These are phyloP conservation scores for Ceryle rudis DNA, from an alignment of 2,797 vertebrate species.

Conservation along the genomic window DNA sequence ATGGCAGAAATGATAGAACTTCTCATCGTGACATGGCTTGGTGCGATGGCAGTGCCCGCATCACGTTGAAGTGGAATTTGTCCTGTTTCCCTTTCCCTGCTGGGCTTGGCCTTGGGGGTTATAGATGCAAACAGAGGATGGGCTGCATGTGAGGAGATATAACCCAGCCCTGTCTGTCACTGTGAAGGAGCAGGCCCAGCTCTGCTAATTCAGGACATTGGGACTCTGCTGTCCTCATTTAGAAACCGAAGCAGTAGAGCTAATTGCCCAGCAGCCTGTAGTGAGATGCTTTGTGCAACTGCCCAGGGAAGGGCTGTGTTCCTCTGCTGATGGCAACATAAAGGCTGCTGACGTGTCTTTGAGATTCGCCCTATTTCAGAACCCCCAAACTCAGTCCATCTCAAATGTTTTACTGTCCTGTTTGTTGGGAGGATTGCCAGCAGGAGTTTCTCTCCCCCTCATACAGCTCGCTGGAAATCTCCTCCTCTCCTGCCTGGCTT, in stretches of 20 bases:
- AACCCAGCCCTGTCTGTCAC: background rate
- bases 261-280: background rate
- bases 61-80: background rate
- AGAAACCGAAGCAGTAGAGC: background rate
- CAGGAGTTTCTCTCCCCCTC: background rate
- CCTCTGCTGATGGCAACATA: accelerated
- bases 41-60: background rate
- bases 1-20: background rate
- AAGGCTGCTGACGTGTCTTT: background rate
- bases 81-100: background rate
- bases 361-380: background rate
- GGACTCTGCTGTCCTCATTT: background rate
- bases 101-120: background rate
- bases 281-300: background rate
- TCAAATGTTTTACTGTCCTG: background rate
- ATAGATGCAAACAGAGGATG: background rate
- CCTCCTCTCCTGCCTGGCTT: background rate
- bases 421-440: background rate
- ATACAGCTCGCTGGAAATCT: background rate
- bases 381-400: background rate
- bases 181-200: background rate
- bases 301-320: background rate
- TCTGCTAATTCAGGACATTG: background rate
- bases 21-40: accelerated
- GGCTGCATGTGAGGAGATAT: accelerated